A percentile compares a stretch with the other conserved stretches of the same genome.
These are phyloP conservation scores for Amblyornis subalaris DNA, from an alignment of 2,113 vertebrate genomes.

Conservation along the genomic window DNA sequence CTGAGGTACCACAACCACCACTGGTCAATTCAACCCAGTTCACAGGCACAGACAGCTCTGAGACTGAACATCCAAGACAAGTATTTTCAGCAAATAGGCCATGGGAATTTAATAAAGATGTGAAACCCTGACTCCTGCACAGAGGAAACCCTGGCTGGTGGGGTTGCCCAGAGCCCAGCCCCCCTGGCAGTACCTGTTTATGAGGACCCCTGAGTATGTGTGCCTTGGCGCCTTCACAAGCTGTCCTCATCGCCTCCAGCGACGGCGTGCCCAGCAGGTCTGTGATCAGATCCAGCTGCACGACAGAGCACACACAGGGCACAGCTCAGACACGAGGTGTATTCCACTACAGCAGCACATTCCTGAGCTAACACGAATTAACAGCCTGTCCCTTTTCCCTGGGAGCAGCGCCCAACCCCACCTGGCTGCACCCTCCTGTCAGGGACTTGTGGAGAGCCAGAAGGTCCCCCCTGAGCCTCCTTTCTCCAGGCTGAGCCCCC, in stretches of 20 bases:
- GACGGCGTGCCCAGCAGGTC: slow-evolving; percentile 95
- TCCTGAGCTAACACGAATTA: fast-evolving
- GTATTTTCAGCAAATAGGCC: fast-evolving
- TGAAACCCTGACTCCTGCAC: background rate
- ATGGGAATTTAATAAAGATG: fast-evolving
- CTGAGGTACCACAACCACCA: background rate
- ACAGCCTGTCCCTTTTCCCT: background rate
- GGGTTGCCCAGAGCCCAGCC: background rate
- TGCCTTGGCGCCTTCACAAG: slow-evolving; percentile 95
- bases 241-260: slow-evolving; percentile 97
- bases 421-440: fast-evolving
- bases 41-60: background rate
- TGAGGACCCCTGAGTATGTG: slow-evolving; percentile 98
- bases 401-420: fast-evolving
- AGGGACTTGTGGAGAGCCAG: background rate
- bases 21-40: fast-evolving
- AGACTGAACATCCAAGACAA: fast-evolving
- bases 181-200: slow-evolving; percentile 83
- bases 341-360: fast-evolving
- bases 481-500: background rate
- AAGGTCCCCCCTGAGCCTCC: background rate
- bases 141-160: background rate
- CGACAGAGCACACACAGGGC: background rate
- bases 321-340: background rate
- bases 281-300: slow-evolving; percentile 94